Conservation (phyloP, 2,113 vertebrate genomes). For the Pachycephala philippinensis region DNA sequence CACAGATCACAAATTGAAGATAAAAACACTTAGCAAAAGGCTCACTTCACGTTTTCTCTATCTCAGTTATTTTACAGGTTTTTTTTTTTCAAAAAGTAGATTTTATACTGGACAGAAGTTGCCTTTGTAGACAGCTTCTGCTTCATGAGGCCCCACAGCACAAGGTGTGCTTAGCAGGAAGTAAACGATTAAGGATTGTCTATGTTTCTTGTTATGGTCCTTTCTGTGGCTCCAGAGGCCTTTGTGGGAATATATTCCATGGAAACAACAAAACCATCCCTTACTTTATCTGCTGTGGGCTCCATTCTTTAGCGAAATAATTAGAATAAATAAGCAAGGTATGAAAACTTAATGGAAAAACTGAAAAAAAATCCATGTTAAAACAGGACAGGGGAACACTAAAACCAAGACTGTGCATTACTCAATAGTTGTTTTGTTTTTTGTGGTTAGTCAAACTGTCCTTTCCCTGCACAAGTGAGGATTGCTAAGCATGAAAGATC, state of each 20-base stretch:
- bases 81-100: neutral
- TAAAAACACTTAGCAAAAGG: neutral
- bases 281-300: neutral
- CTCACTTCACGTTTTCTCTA: neutral
- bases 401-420: neutral
- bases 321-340: neutral
- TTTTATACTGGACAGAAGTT: neutral
- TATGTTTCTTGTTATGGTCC: neutral
- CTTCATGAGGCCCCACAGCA: neutral
- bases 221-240: neutral
- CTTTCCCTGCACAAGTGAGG: neutral
- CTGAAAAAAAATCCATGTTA: neutral
- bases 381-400: neutral
- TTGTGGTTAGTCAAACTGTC: neutral
- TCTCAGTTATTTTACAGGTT: neutral
- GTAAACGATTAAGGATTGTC: neutral
- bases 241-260: neutral
- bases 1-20: neutral
- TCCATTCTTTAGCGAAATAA: neutral
- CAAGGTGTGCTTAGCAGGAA: neutral
- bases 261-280: neutral
- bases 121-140: neutral
- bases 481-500: conserved; percentile 4
- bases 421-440: neutral
- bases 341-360: neutral